Evolutionary conservation across 2,113 vertebrate genomes (phyloP).

Genomic region (Laticauda colubrina): DNA sequence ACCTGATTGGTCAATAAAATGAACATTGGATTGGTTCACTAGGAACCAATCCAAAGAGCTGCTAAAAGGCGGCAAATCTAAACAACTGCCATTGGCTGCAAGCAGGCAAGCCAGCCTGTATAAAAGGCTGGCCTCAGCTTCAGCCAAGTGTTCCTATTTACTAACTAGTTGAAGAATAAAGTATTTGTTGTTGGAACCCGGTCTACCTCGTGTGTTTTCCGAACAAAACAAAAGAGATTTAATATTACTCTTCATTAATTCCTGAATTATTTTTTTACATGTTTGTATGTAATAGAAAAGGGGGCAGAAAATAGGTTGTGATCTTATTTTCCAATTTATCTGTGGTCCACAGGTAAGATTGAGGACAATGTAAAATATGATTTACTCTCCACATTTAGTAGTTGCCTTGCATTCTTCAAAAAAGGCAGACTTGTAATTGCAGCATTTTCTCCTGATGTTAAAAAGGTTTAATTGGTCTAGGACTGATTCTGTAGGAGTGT

Average conservation of each 20-base stretch:
- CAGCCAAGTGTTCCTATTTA: too few species aligned
- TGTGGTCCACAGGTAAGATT: neutral
- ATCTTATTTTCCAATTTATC: too few species aligned
- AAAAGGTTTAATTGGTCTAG: conserved; percentile 6
- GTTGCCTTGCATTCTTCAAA: neutral
- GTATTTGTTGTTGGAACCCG: too few species aligned
- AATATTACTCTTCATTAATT: neutral
- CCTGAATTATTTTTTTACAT: neutral
- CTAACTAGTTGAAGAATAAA: too few species aligned
- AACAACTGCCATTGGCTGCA: too few species aligned
- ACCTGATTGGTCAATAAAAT: too few species aligned
- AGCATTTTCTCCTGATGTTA: neutral
- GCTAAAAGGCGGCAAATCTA: too few species aligned
- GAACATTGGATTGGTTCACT: too few species aligned
- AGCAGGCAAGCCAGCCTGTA: too few species aligned
- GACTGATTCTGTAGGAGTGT: neutral
- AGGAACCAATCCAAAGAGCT: too few species aligned
- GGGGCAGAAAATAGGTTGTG: neutral
- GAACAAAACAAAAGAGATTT: neutral
- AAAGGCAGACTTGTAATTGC: neutral
- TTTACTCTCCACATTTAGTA: neutral
- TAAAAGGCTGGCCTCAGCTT: too few species aligned
- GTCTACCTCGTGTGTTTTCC: too few species aligned
- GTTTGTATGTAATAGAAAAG: neutral
- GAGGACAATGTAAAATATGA: conserved; percentile 10